Conservation (phyloP, 1,140 invertebrate genomes). For the Drosophila chauvacae region DNA sequence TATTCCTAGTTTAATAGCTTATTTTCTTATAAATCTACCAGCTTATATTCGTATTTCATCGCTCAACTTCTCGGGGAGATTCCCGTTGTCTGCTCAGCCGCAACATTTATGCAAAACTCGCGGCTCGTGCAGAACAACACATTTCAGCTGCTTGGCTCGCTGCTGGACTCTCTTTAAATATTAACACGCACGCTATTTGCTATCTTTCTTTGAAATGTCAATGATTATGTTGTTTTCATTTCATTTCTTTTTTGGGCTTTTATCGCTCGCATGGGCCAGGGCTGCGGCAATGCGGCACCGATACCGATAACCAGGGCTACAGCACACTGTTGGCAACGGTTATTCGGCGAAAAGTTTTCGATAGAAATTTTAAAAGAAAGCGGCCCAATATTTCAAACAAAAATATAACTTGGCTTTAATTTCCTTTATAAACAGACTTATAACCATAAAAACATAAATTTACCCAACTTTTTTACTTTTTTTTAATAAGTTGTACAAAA, state of each 20-base stretch:
- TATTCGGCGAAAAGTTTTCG: background rate
- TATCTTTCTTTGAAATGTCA: constrained; percentile 29
- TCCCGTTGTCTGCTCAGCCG: constrained; percentile 23
- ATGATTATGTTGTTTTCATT: constrained; percentile 30
- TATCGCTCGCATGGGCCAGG: constrained; percentile 35
- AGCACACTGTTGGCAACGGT: background rate
- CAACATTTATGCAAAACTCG: constrained; percentile 48
- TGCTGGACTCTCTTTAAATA: constrained; percentile 23
- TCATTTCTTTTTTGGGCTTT: constrained; percentile 24
- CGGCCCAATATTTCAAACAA: background rate
- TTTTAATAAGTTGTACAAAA: background rate
- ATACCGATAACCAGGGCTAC: constrained; percentile 38
- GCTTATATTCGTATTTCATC: constrained; percentile 76
- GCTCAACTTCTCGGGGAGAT: constrained; percentile 19
- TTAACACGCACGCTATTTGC: constrained; percentile 31
- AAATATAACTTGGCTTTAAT: no score
- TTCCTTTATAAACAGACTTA: no score
- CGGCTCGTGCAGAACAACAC: constrained; percentile 53
- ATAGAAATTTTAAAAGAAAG: background rate
- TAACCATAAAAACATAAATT: no score
- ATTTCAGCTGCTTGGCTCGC: constrained; percentile 39
- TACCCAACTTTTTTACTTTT: background rate
- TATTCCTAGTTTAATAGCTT: background rate
- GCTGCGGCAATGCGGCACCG: constrained; percentile 26
- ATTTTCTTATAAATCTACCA: constrained; percentile 35